These are phyloP conservation scores for Gulo gulo DNA, from an alignment of 2,113 vertebrate genomes.

Conservation along the genomic window DNA sequence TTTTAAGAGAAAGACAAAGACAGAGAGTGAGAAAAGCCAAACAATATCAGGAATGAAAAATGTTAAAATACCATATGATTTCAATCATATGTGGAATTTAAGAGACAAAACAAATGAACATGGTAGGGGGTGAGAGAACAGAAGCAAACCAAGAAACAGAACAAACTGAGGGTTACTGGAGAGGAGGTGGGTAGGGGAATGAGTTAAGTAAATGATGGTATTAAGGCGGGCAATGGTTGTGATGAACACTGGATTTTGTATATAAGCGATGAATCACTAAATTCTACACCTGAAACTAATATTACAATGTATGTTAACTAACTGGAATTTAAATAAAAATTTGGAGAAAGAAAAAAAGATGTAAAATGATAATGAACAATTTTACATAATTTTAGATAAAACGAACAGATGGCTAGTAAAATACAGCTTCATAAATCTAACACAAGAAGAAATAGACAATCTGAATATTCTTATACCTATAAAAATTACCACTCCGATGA, in stretches of 20 bases:
- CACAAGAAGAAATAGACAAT: not conserved
- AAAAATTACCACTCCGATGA: not conserved
- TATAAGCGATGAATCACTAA: too few species aligned
- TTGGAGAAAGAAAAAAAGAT: not conserved
- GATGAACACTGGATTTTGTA: too few species aligned
- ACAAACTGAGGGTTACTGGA: not conserved
- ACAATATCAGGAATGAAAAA: not conserved
- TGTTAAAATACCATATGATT: not conserved
- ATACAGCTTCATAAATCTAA: not conserved
- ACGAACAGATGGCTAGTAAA: not conserved
- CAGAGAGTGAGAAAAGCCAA: not conserved
- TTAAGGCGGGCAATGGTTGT: not conserved
- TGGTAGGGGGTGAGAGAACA: not conserved
- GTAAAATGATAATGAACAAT: not conserved
- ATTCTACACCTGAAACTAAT: too few species aligned
- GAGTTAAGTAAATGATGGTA: not conserved
- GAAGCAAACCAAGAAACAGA: not conserved
- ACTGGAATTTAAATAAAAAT: too few species aligned
- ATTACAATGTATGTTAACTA: too few species aligned
- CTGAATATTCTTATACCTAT: not conserved
- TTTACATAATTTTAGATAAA: slow-evolving; percentile 12
- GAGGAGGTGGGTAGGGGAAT: not conserved
- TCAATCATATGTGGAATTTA: not conserved
- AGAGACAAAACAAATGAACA: not conserved
- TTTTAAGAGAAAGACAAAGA: not conserved